phyloP scores from a whole-genome alignment of 2,888 invertebrate species.

The Aphodius sticticus region DNA sequence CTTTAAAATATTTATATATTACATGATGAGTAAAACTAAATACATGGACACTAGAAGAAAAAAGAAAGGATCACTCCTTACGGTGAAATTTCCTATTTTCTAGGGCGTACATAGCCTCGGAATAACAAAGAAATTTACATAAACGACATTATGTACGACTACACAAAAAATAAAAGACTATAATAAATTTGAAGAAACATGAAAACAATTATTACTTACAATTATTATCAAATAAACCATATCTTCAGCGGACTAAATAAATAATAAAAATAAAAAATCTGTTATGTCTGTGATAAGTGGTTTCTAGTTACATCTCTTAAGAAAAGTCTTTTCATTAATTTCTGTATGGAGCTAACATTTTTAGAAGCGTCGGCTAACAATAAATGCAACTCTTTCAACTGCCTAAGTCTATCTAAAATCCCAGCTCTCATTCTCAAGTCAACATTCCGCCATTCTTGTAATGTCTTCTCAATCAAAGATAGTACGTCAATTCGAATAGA shows the following conservation, averaged over 20 bases:
- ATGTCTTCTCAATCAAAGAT: slow-evolving; percentile 62
- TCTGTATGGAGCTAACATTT: slow-evolving; percentile 36
- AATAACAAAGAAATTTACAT: background rate
- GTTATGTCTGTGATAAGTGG: background rate
- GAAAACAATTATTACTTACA: background rate
- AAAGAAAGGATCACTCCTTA: background rate
- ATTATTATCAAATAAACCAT: background rate
- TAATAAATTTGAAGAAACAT: background rate
- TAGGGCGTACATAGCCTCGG: background rate
- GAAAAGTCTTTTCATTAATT: slow-evolving; percentile 33
- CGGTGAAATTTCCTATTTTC: too few species aligned
- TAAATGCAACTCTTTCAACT: slow-evolving; percentile 54
- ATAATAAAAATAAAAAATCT: background rate
- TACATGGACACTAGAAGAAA: background rate
- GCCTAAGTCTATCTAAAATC: slow-evolving; percentile 52
- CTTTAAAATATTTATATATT: background rate
- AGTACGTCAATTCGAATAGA: slow-evolving; percentile 64
- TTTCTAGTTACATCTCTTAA: background rate
- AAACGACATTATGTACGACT: background rate
- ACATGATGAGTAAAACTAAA: background rate
- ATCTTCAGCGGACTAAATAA: background rate
- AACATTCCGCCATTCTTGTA: slow-evolving; percentile 64
- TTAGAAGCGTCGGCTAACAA: slow-evolving; percentile 52
- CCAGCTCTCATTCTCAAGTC: slow-evolving; percentile 48
- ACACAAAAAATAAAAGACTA: background rate